phyloP scores from a whole-genome alignment of 2,888 invertebrate species.

The Pimpla rufipes region DNA sequence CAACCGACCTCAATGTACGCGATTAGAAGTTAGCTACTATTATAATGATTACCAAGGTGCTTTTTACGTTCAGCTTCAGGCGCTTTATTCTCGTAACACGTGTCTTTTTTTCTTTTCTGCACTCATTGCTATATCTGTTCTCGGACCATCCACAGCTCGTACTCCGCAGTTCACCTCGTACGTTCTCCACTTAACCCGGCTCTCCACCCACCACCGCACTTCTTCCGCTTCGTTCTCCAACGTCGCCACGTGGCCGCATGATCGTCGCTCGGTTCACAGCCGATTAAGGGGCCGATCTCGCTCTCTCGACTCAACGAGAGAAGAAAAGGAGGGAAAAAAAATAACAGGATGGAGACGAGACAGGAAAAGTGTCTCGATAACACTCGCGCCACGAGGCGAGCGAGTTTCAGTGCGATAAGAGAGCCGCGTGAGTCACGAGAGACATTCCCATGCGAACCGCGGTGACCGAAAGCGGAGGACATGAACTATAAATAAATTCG shows the following conservation, averaged over 20 bases:
- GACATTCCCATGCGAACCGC: background rate
- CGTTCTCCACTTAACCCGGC: slow-evolving; percentile 5
- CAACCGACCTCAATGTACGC: too few relatives aligned
- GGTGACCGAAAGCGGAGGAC: background rate
- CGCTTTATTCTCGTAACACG: background rate
- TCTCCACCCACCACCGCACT: slow-evolving; percentile 15
- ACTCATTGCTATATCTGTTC: background rate
- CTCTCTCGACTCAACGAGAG: slow-evolving; percentile 24
- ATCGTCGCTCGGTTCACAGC: slow-evolving; percentile 24
- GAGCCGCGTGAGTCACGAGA: slow-evolving; percentile 51
- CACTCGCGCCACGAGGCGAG: slow-evolving; percentile 31
- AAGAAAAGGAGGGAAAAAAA: slow-evolving; percentile 26
- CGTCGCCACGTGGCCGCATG: slow-evolving; percentile 32
- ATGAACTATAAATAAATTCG: background rate
- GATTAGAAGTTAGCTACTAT: too few relatives aligned
- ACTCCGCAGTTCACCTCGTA: background rate
- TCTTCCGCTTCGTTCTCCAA: slow-evolving; percentile 23
- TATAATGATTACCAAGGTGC: too few relatives aligned
- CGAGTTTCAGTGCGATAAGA: slow-evolving; percentile 45
- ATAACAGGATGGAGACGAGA: slow-evolving; percentile 60
- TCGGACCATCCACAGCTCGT: background rate
- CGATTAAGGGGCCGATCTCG: slow-evolving; percentile 20
- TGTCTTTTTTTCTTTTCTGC: background rate
- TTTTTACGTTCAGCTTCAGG: too few relatives aligned
- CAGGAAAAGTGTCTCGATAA: slow-evolving; percentile 60